Evolutionary conservation across 1,140 invertebrate genomes (phyloP), one percentile per base, ranked within the genome.

Genomic region (Acyrthosiphon pisum): DNA sequence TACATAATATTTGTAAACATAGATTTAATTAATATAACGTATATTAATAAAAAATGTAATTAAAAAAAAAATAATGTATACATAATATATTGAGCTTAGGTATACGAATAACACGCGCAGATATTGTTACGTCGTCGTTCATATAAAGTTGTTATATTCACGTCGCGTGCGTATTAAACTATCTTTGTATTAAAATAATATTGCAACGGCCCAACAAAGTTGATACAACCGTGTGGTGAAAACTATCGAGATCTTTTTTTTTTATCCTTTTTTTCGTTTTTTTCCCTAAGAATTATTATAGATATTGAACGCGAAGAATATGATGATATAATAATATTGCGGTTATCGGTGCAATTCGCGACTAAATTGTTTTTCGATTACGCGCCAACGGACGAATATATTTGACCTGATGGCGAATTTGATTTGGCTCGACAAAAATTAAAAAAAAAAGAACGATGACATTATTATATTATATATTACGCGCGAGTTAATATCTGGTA

Each of bases 401-500:
- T n/a, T n/a, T 11, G 9, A 68, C 9, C 60, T n/a, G 50, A 50
- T 50, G 26, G 30, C 60, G 60, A n/a, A 76, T 76, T 76, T n/a
- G 60, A 76, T 76, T 76, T 76, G 60, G 60, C 60, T 76, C 60
- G 23, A 76, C 3, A 30, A 76, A 76, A 76, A 76, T n/a, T n/a
- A 8, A 46, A 76, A 76, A 76, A 6, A 18, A n/a, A 76, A 76
- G 60, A 1, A n/a, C 6, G 60, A 76, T n/a, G 60, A 14, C 30
- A 76, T 76, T 76, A 76, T n/a, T n/a, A 35, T 76, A 76, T 76
- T 68, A 68, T 68, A 68, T 14, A 14, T n/a, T n/a, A 6, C 14
- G 94, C 94, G 68, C 93, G 46, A 20, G 37, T 83, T 83, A 37
- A 84, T 41, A 84, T 26, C 37, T 41, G 83, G 83, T 84, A 84